Percentiles rank a stretch among this genome's conserved stretches.
Conservation (phyloP, 2,888 invertebrate species). For the Herminia tarsipennalis region DNA sequence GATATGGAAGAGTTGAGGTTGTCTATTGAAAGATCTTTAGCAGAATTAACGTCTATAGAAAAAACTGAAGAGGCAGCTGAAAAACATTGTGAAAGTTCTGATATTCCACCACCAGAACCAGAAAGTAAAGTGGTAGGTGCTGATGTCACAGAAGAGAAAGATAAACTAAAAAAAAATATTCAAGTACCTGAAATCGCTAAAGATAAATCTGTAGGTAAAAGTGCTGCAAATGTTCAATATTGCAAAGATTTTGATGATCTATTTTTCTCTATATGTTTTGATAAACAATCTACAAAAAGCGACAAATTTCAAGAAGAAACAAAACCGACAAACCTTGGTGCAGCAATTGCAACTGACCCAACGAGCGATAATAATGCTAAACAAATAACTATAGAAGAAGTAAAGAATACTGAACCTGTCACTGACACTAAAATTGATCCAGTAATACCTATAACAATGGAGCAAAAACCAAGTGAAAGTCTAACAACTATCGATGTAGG, state of each 20-base stretch:
- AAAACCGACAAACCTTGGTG: background rate
- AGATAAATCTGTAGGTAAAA: too few relatives aligned
- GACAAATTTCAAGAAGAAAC: background rate
- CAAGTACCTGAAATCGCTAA: too few relatives aligned
- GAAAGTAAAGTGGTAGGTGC: too few relatives aligned
- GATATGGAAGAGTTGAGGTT: slow-evolving; percentile 76
- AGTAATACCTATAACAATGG: background rate
- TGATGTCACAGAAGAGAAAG: background rate
- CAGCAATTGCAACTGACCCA: background rate
- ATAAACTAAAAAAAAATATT: background rate
- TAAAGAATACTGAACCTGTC: background rate
- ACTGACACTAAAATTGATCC: background rate
- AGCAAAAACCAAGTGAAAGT: slow-evolving; percentile 1
- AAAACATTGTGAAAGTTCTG: slow-evolving; percentile 45
- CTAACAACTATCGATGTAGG: background rate
- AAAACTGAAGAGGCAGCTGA: slow-evolving; percentile 60
- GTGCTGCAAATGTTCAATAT: too few relatives aligned
- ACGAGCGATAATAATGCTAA: background rate
- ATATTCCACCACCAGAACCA: slow-evolving; percentile 23
- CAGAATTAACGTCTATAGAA: slow-evolving; percentile 70
- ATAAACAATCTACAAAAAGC: background rate
- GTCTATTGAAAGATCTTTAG: slow-evolving; percentile 76
- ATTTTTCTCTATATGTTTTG: too few relatives aligned
- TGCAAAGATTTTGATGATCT: too few relatives aligned
- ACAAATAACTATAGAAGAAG: background rate